Percentiles rank a stretch among this genome's conserved stretches.
Conservation (phyloP, 1,140 invertebrate species). For the Conopomorpha cramerella region DNA sequence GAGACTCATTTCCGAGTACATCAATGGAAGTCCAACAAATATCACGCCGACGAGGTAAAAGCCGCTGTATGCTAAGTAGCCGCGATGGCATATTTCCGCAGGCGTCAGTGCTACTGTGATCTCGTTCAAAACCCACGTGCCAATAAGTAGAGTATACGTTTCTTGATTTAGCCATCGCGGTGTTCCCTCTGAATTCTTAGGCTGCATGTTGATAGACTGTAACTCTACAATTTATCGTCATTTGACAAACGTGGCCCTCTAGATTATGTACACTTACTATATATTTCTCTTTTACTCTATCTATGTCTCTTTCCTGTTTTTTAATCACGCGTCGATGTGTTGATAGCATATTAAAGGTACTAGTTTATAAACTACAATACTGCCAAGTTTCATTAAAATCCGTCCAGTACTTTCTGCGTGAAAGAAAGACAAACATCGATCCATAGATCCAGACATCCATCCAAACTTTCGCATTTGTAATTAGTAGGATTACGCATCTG, state of each 20-base stretch:
- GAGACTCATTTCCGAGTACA: slow-evolving; percentile 47
- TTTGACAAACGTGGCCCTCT: slow-evolving; percentile 7
- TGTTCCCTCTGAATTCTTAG: slow-evolving; percentile 9
- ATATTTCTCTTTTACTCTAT: too few relatives aligned
- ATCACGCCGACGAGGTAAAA: slow-evolving; percentile 23
- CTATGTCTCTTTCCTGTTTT: too few relatives aligned
- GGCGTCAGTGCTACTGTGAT: slow-evolving; percentile 21
- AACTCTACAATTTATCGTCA: slow-evolving; percentile 5
- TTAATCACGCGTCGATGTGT: too few relatives aligned
- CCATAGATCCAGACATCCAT: too few relatives aligned
- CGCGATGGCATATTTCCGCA: slow-evolving; percentile 27
- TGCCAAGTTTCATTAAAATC: too few relatives aligned
- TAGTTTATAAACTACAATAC: too few relatives aligned
- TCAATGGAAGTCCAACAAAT: slow-evolving; percentile 34
- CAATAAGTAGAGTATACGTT: slow-evolving; percentile 33
- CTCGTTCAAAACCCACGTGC: slow-evolving; percentile 42
- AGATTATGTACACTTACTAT: too few relatives aligned
- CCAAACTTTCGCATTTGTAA: too few relatives aligned
- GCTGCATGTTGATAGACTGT: slow-evolving; percentile 5
- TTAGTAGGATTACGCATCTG: too few relatives aligned
- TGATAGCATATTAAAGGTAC: too few relatives aligned
- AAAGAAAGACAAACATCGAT: too few relatives aligned
- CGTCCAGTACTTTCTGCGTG: too few relatives aligned
- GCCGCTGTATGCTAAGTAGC: slow-evolving; percentile 22
- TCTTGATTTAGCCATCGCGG: slow-evolving; percentile 26